Percentiles rank a stretch among this genome's conserved stretches.
These are phyloP conservation scores for Protophormia terraenovae DNA, from an alignment of 2,888 invertebrate genomes.

Conservation along the genomic window DNA sequence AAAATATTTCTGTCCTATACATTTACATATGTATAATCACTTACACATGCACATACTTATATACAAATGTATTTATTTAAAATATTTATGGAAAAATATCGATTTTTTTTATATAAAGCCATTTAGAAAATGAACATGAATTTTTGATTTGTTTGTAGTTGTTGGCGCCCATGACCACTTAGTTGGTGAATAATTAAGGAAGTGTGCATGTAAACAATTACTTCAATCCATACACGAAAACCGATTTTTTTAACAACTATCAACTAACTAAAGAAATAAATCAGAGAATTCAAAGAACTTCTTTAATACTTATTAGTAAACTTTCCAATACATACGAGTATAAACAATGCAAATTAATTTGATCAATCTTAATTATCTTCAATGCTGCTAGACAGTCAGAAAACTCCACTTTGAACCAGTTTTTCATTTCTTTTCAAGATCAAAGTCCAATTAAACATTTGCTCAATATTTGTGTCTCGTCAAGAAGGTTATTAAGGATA, in stretches of 20 bases:
- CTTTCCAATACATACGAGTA: too few species aligned
- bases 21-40: neutral
- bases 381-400: too few species aligned
- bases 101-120: constrained; percentile 60
- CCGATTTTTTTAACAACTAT: constrained; percentile 50
- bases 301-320: too few species aligned
- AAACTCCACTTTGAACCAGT: too few species aligned
- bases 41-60: neutral
- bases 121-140: constrained; percentile 69
- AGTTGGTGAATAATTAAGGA: constrained; percentile 70
- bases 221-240: constrained; percentile 67
- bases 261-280: constrained; percentile 4
- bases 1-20: neutral
- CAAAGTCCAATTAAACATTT: too few species aligned
- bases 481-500: too few species aligned
- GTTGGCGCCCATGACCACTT: constrained; percentile 70
- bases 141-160: constrained; percentile 70
- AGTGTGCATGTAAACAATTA: constrained; percentile 71
- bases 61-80: constrained; percentile 10
- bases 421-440: too few species aligned
- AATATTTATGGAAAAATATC: constrained; percentile 40
- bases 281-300: neutral
- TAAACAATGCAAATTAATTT: too few species aligned
- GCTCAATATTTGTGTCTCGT: too few species aligned
- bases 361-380: too few species aligned